Evolutionary conservation across 23 tunicate genomes (phyloP), one percentile per base, ranked within the genome.

Genomic region (Phallusia fumigata): DNA sequence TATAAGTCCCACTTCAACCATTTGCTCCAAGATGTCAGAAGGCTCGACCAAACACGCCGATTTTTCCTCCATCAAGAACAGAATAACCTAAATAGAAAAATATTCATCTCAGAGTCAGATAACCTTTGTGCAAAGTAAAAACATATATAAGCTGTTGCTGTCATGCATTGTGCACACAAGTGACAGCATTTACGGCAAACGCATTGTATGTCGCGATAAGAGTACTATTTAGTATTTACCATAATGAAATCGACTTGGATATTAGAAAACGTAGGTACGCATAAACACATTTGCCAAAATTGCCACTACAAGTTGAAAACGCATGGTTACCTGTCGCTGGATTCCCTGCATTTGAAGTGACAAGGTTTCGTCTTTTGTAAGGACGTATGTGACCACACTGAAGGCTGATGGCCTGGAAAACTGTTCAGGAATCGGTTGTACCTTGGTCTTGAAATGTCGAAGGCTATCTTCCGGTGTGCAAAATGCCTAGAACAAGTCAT

Each of bases 381-480:
- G 64, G 36, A 78, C 80, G 82, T 86, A n/a, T 15, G 83, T 64
- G 5, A 33, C 35, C 31, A 94, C 82, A 76, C 75, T 74, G 80
- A 78, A 80, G 31, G 98, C 76, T 6, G 93, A 89, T 0, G 98
- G 98, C 18, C 49, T 76, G 36, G 53, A 36, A 77, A 94, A 94
- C 5, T 82, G 89, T 40, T 73, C 86, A 16, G 94, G 94, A 15
- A 65, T 45, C 6, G 98, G 98, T 18, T 82, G 93, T 36, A 35
- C 50, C 33, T 84, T 87, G 26, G 90, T 72, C 33, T 73, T 36
- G 76, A 88, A 89, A 52, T 75, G 87, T 18, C 45, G 85, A 30
- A 94, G 76, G 21, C 84, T 79, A 3, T 72, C 53, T 49, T 82
- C 35, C 3, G 83, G 75, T 19, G 89, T 65, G 49, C 49, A 35